Evolutionary conservation across 1,140 invertebrate genomes (phyloP), one percentile per base, ranked within the genome.

Genomic region (Zelostemma sp.): DNA sequence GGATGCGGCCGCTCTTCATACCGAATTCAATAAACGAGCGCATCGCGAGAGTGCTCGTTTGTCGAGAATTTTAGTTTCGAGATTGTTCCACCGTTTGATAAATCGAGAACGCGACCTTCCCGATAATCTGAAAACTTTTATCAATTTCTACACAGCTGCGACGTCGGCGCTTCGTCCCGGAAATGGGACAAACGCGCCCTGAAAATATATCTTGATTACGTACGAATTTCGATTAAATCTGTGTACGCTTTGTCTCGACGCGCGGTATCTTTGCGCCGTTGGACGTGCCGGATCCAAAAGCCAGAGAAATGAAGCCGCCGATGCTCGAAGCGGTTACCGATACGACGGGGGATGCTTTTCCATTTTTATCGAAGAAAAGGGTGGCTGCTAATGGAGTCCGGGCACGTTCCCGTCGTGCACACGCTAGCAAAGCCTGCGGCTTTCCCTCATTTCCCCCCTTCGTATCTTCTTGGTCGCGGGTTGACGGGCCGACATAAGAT

Each of bases 381-480:
- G 74, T 68, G 74, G 63, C 49, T 58, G 47, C 62, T 77, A 75
- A 77, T 77, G 70, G 75, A 77, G 74, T 77, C 75, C 69, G 68
- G 58, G 70, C 74, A 76, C 75, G 74, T 77, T 76, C 76, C 25
- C 72, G 69, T 74, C 74, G 69, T 74, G 74, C 75, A 75, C 74
- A 76, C 75, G 75, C 75, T 68, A 77, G 74, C 74, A 76, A 64
- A 77, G 75, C 75, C 68, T 72, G 74, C 63, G 75, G 73, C 73
- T 75, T 77, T 75, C 40, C 35, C 35, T 11, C 9, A 38, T 12
- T 38, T 16, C 40, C 28, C 67, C 47, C 41, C 45, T 18, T 19
- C 25, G 25, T 28, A 28, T 28, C 25, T 28, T 28, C 25, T 28
- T 33, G 15, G 35, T 35, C 56, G 64, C 56, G 59, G 67, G 57